Conservation (phyloP, 1,140 invertebrate species). For the Phymorhynchus buccinoides region DNA sequence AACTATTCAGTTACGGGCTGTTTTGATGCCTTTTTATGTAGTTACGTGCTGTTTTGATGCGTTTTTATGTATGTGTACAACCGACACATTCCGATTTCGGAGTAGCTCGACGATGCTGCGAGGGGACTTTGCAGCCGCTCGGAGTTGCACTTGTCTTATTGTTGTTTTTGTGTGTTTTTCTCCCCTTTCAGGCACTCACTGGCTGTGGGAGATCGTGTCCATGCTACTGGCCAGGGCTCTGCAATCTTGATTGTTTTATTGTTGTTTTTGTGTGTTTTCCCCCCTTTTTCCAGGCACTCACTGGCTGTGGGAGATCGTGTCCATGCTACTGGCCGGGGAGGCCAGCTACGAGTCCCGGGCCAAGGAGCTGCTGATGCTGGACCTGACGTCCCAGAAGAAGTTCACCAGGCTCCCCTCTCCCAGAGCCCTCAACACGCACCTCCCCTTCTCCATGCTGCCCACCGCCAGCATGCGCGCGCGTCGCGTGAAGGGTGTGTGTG, state of each 20-base stretch:
- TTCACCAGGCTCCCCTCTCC: conserved; percentile 40
- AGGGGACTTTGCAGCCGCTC: too few species aligned
- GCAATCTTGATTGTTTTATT: not conserved
- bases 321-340: conserved; percentile 48
- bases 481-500: conserved; percentile 2
- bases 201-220: conserved; percentile 54
- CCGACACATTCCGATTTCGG: too few species aligned
- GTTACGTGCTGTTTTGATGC: too few species aligned
- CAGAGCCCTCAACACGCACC: conserved; percentile 28
- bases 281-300: conserved; percentile 46
- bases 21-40: too few species aligned
- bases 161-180: not conserved
- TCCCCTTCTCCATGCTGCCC: conserved; percentile 31
- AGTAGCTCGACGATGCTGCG: too few species aligned
- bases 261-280: not conserved
- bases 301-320: conserved; percentile 55
- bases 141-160: too few species aligned
- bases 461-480: not conserved
- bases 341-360: conserved; percentile 35
- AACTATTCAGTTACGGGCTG: too few species aligned
- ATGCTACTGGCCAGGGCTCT: conserved; percentile 50
- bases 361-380: conserved; percentile 49
- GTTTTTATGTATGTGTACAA: too few species aligned
- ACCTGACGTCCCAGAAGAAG: conserved; percentile 29
- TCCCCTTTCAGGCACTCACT: conserved; percentile 47